These are phyloP conservation scores for Rotaria magnacalcarata DNA, from an alignment of 2,888 invertebrate genomes.

Conservation along the genomic window DNA sequence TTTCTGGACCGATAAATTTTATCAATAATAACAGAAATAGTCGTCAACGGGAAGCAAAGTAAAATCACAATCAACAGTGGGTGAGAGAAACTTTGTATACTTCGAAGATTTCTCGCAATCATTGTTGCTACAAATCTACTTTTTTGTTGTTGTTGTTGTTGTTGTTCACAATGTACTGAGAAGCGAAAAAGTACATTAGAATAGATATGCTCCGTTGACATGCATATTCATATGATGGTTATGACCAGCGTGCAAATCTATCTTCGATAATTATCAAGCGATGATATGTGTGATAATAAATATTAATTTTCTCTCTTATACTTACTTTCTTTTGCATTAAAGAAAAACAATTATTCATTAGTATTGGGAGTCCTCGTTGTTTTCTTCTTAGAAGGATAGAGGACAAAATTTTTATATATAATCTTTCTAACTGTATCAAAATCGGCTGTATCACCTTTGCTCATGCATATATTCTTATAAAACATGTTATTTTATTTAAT, in stretches of 20 bases:
- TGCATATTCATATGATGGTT: not conserved
- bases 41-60: not conserved
- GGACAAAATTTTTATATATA: not conserved
- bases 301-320: not conserved
- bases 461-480: not conserved
- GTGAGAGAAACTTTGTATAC: conserved; percentile 8
- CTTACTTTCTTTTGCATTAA: no score
- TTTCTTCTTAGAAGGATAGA: no score
- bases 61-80: not conserved
- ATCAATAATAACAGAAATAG: not conserved
- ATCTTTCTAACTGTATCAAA: not conserved
- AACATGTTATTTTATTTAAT: not conserved
- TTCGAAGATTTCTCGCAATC: not conserved
- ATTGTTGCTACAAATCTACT: not conserved
- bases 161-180: no score
- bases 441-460: not conserved
- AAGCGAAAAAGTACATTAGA: not conserved
- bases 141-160: not conserved
- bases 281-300: not conserved
- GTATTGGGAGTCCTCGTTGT: no score
- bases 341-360: no score
- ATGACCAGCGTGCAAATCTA: not conserved
- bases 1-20: not conserved
- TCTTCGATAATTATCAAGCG: not conserved
- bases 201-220: not conserved